These are phyloP conservation scores for Epinotia brunnichana DNA, from an alignment of 2,888 invertebrate genomes.

Conservation along the genomic window DNA sequence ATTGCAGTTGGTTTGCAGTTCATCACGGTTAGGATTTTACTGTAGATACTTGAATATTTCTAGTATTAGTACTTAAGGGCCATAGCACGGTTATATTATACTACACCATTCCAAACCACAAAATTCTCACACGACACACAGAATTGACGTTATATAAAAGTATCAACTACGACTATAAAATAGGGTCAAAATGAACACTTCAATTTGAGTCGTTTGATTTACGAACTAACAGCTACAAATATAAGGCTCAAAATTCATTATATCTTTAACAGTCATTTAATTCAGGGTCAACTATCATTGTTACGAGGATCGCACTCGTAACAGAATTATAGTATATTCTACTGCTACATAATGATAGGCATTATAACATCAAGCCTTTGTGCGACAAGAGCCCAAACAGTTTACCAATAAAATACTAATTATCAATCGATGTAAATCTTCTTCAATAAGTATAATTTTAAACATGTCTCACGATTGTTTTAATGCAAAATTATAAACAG, in stretches of 20 bases:
- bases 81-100: neutral
- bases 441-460: too few relatives aligned
- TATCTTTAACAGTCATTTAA: neutral
- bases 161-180: constrained; percentile 26
- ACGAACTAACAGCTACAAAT: constrained; percentile 24
- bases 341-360: neutral
- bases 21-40: neutral
- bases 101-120: neutral
- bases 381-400: too few relatives aligned
- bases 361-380: neutral
- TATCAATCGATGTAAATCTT: neutral
- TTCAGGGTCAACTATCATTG: neutral
- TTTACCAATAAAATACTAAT: neutral
- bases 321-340: neutral
- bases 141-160: constrained; percentile 33
- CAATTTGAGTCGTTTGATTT: constrained; percentile 25
- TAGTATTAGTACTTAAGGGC: neutral
- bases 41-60: neutral
- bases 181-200: constrained; percentile 35
- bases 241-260: constrained; percentile 20
- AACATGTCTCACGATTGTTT: neutral
- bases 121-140: constrained; percentile 9
- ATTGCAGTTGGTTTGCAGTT: neutral
- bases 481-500: too few relatives aligned
- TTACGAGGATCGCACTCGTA: neutral